Conservation (phyloP, 2,797 vertebrate species). For the Coregonus ussuriensis region DNA sequence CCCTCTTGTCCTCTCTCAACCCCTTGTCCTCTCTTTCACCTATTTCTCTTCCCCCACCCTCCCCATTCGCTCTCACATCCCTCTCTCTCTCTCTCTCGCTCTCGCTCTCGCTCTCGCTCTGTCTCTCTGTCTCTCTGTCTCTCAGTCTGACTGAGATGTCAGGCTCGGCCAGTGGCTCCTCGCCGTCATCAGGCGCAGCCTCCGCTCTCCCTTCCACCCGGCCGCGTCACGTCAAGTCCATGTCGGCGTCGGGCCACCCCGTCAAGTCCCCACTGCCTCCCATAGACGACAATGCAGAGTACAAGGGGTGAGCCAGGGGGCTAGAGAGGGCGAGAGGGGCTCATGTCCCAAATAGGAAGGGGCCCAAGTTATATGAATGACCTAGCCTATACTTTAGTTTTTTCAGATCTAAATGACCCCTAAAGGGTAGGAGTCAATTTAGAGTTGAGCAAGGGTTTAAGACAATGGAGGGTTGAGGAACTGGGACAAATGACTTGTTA, state of each 20-base stretch:
- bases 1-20: no score
- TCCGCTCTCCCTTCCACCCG: constrained; percentile 82
- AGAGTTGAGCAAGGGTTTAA: no score
- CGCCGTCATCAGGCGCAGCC: constrained; percentile 72
- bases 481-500: not conserved
- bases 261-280: constrained; percentile 94
- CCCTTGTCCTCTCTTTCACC: no score
- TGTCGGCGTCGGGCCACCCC: constrained; percentile 96
- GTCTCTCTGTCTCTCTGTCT: not conserved
- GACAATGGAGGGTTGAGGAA: no score
- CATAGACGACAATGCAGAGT: constrained; percentile 94
- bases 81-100: not conserved
- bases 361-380: no score
- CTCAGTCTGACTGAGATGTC: constrained; percentile 93
- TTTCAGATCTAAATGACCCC: no score
- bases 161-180: constrained; percentile 73
- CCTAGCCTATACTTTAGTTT: no score
- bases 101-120: no score
- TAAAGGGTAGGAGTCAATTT: no score
- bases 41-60: no score
- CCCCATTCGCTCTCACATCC: not conserved
- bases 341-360: no score
- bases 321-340: not conserved
- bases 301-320: constrained; percentile 81
- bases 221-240: constrained; percentile 96